Evolutionary conservation across 2,797 vertebrate species (phyloP), one percentile per base, ranked within the genome.

Genomic region (Platyrinchus mystaceus): DNA sequence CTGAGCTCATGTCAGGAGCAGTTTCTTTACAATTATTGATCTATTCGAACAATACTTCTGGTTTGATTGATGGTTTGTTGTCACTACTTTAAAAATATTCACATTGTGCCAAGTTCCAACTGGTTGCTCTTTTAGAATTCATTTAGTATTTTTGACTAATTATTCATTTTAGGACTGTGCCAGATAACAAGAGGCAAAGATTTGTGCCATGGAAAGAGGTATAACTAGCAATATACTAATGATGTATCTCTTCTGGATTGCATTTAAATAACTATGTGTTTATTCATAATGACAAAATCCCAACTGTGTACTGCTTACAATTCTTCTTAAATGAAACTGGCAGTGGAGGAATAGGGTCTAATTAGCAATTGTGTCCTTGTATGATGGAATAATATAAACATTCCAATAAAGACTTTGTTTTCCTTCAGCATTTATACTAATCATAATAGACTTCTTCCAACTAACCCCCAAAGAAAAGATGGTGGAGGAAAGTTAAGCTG

Each of bases 341-440:
- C 70, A 95, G 86, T 76, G 73, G 78, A 95, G 58, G 84, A 60
- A 88, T 80, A 75, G 66, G 41, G 86, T 90, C 75, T 85, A 96
- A 91, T 95, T 95, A 97, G 52, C 60, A 77, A 80, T 86, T 81
- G 34, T 91, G 95, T 92, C 58, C 80, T 93, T 94, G 46, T 96
- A 93, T 96, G 75, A 93, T 87, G 77, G 75, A 93, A 85, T 95
- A 96, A 92, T 91, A 96, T 93, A 95, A 95, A 96, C 93, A 93
- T 93, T 96, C 91, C 70, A 89, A 89, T 94, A 92, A 95, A 96
- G 27, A 86, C 7, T 81, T 87, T 94, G 43, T 93, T 95, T 97
- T 97, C 83, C 76, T 95, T 70, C 73, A 87, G n/a, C 75, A 92
- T 91, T 96, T 92, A 59, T 73, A 94, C 84, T 83, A 90, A 94